A percentile compares a stretch with the other conserved stretches of the same genome.
Evolutionary conservation across 1,140 invertebrate species (phyloP).

Genomic region (Drosophila bocqueti): DNA sequence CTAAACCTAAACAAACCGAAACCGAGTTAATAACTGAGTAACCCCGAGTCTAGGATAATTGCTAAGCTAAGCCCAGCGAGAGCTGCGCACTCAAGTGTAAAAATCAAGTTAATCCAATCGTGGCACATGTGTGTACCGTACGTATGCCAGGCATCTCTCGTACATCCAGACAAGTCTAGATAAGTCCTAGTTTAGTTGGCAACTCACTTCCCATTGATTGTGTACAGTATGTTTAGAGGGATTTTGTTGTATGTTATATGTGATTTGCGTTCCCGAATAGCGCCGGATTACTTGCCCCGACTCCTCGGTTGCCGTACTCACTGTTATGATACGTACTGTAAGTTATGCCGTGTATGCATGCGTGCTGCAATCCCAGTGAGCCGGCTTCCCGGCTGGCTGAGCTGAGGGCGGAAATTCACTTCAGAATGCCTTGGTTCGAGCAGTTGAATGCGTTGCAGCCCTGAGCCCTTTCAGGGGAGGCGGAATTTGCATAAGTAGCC

Average conservation of each 20-base stretch:
- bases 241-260: slow-evolving; percentile 28
- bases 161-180: slow-evolving; percentile 29
- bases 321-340: slow-evolving; percentile 18
- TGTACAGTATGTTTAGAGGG: slow-evolving; percentile 64
- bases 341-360: slow-evolving; percentile 10
- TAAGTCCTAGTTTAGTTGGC: slow-evolving; percentile 51
- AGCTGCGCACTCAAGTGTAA: slow-evolving; percentile 63
- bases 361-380: slow-evolving; percentile 16
- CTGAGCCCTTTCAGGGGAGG: slow-evolving; percentile 1
- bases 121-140: slow-evolving; percentile 31
- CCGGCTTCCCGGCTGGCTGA: slow-evolving; percentile 8
- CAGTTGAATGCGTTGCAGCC: slow-evolving; percentile 26
- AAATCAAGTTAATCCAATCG: slow-evolving; percentile 67
- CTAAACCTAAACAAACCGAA: slow-evolving; percentile 42
- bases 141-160: slow-evolving; percentile 60
- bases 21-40: slow-evolving; percentile 51
- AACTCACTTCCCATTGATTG: slow-evolving; percentile 43
- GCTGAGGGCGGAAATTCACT: slow-evolving; percentile 15
- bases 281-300: slow-evolving; percentile 8
- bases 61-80: slow-evolving; percentile 57
- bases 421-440: slow-evolving; percentile 23
- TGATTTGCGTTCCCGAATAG: slow-evolving; percentile 21
- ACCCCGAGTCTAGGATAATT: slow-evolving; percentile 57
- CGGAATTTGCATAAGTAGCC: slow-evolving; percentile 63
- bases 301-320: slow-evolving; percentile 8